A percentile compares a stretch with the other conserved stretches of the same genome.
Evolutionary conservation across 2,888 invertebrate species (phyloP).

Genomic region (Autographa gamma): DNA sequence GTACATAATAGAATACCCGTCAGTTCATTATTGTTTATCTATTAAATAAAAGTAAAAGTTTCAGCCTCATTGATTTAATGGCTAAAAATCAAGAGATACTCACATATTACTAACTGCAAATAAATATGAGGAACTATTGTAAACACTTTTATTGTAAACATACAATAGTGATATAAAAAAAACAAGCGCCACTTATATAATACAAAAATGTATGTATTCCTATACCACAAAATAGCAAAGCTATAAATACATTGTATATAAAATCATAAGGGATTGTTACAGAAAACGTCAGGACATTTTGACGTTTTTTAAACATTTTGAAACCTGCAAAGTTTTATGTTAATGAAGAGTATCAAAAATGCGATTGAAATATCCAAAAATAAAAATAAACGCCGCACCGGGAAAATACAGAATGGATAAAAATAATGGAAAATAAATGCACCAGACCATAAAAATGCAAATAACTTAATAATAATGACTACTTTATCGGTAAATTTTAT

Average conservation of each 20-base stretch:
- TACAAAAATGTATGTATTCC: conserved; percentile 29
- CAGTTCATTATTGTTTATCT: not conserved
- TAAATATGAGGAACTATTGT: conserved; percentile 15
- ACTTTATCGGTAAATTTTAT: conserved; percentile 5
- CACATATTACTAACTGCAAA: conserved; percentile 3
- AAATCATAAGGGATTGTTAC: not conserved
- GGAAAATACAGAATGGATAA: not conserved
- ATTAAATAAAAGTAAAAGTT: not conserved
- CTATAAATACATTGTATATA: not conserved
- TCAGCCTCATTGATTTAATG: not conserved
- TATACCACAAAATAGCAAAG: conserved; percentile 8
- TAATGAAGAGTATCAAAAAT: too few relatives aligned
- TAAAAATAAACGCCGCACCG: not conserved
- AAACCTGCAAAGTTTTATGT: not conserved
- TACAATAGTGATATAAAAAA: conserved; percentile 21
- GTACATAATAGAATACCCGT: not conserved
- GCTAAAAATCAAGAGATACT: conserved; percentile 5
- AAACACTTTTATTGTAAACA: conserved; percentile 11
- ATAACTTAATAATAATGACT: conserved; percentile 22
- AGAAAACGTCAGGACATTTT: not conserved
- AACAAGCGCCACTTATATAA: conserved; percentile 14
- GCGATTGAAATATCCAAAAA: not conserved
- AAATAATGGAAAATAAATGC: conserved; percentile 34
- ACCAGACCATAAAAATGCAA: conserved; percentile 21
- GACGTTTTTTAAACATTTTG: not conserved